Evolutionary conservation across 1,140 invertebrate genomes (phyloP).

Genomic region (Scylla paramamosain): DNA sequence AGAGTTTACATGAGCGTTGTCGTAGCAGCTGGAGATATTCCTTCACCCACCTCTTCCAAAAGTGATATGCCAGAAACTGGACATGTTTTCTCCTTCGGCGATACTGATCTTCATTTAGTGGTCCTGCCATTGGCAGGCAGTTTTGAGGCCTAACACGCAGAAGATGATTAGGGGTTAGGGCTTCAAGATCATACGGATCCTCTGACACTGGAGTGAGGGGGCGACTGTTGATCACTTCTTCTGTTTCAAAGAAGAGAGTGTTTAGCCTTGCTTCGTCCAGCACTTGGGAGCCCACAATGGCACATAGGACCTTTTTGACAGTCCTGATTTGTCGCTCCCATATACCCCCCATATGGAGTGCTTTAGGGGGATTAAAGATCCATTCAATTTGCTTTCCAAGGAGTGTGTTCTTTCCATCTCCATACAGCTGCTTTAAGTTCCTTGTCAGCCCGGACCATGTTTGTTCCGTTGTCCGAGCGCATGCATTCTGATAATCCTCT

Average conservation of each 20-base stretch:
- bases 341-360: background rate
- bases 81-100: background rate
- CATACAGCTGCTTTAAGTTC: background rate
- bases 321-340: background rate
- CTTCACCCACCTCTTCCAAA: background rate
- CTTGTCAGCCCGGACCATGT: background rate
- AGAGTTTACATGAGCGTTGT: background rate
- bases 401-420: background rate
- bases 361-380: background rate
- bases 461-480: background rate
- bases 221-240: background rate
- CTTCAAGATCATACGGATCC: background rate
- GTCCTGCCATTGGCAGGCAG: background rate
- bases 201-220: background rate
- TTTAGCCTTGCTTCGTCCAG: constrained; percentile 1
- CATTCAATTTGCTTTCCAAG: background rate
- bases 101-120: background rate
- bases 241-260: background rate
- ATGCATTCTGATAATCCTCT: background rate
- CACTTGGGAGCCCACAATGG: background rate
- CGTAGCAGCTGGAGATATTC: background rate
- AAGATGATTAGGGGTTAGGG: background rate
- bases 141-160: background rate
- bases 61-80: background rate
- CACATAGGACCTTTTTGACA: background rate